Evolutionary conservation across 2,113 vertebrate species (phyloP).

Genomic region (Sander lucioperca): DNA sequence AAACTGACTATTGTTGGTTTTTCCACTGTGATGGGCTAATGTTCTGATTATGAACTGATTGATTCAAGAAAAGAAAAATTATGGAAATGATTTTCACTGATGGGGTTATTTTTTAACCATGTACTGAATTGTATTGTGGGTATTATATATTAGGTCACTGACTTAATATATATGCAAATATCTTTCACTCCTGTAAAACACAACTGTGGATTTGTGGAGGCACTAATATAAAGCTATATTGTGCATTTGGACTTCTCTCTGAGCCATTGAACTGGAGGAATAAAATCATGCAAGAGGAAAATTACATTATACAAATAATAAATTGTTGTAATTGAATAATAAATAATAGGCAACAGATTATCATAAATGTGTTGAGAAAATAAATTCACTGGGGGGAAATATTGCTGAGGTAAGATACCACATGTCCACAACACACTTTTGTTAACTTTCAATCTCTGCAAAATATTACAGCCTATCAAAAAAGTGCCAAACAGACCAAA

Average conservation of each 20-base stretch:
- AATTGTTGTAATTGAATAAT: conserved; percentile 30
- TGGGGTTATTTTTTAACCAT: neutral
- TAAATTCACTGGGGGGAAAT: conserved; percentile 1
- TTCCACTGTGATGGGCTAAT: neutral
- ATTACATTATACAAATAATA: conserved; percentile 16
- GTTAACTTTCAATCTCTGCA: conserved; percentile 23
- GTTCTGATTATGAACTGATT: neutral
- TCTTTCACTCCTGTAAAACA: conserved; percentile 35
- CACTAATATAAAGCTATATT: conserved; percentile 15
- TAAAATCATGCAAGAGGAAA: conserved; percentile 15
- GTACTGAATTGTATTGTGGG: neutral
- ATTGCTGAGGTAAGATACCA: conserved; percentile 13
- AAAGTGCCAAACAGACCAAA: conserved; percentile 23
- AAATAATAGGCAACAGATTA: conserved; percentile 38
- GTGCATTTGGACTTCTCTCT: conserved; percentile 14
- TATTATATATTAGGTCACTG: conserved; percentile 17
- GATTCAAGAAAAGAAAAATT: neutral
- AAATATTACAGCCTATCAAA: conserved; percentile 22
- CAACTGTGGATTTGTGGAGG: conserved; percentile 23
- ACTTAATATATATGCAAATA: conserved; percentile 50
- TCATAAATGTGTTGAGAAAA: conserved; percentile 15
- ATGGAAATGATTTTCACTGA: neutral
- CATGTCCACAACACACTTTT: conserved; percentile 6
- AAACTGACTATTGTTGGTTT: too few relatives aligned
- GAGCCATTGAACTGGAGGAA: conserved; percentile 1